Evolutionary conservation across 2,888 invertebrate species (phyloP).

Genomic region (Amaurobius ferox): DNA sequence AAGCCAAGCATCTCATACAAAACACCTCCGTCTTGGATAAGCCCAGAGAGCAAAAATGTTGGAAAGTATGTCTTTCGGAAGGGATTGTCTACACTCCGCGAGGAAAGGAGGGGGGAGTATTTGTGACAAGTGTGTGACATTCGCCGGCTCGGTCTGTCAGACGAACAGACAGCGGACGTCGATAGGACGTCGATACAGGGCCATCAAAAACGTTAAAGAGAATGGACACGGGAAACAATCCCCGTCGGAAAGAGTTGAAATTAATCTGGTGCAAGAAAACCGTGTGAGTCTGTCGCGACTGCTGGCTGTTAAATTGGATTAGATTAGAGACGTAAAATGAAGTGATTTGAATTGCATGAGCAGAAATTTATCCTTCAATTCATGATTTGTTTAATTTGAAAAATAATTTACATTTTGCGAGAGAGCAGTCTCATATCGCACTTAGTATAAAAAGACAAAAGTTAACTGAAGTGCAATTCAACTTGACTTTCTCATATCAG

Average conservation of each 20-base stretch:
- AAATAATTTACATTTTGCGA: too few species aligned
- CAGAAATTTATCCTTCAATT: too few species aligned
- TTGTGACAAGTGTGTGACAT: conserved; percentile 62
- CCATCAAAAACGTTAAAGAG: neutral
- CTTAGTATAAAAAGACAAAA: too few species aligned
- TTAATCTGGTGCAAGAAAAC: neutral
- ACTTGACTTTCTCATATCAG: too few species aligned
- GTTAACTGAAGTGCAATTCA: too few species aligned
- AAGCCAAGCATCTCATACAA: too few species aligned
- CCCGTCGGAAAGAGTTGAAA: neutral
- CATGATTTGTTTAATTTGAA: too few species aligned
- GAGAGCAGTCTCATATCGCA: too few species aligned
- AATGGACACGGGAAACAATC: neutral
- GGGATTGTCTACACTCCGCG: conserved; percentile 20
- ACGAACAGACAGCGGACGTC: conserved; percentile 56
- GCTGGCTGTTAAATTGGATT: too few species aligned
- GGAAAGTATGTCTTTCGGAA: conserved; percentile 15
- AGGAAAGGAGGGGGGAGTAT: conserved; percentile 1
- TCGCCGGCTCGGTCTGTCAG: conserved; percentile 61
- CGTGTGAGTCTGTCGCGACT: neutral
- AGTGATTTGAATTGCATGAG: too few species aligned
- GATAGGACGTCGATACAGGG: conserved; percentile 48
- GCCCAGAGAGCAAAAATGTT: conserved; percentile 37
- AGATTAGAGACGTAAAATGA: too few species aligned
- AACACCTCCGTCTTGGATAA: too few species aligned